A percentile compares a stretch with the other conserved stretches of the same genome.
phyloP scores from a whole-genome alignment of 2,113 vertebrate genomes.

The Colaptes auratus region DNA sequence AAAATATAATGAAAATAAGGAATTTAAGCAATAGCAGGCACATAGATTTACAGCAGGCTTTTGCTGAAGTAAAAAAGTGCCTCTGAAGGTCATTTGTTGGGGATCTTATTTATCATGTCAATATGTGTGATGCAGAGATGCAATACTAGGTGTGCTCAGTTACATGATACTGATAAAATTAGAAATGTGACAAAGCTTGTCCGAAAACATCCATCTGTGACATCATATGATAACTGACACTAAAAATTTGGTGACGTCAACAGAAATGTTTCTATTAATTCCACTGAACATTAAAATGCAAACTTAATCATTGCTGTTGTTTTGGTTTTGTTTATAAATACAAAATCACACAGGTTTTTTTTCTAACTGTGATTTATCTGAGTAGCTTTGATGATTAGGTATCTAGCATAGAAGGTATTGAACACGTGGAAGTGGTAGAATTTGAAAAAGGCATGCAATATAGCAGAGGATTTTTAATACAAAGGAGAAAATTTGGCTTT shows the following conservation, averaged over 20 bases:
- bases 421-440: background rate
- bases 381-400: background rate
- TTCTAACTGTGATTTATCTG: background rate
- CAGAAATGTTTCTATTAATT: background rate
- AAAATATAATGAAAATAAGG: background rate
- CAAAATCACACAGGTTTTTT: background rate
- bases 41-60: background rate
- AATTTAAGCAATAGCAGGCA: background rate
- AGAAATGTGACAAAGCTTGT: background rate
- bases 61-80: background rate
- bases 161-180: background rate
- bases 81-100: background rate
- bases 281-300: background rate
- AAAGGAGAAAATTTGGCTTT: background rate
- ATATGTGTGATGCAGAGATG: background rate
- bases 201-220: background rate
- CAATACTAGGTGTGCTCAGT: background rate
- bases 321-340: background rate
- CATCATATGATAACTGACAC: background rate
- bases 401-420: background rate
- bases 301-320: background rate
- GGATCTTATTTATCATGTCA: background rate
- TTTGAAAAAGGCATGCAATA: background rate
- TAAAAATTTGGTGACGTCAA: background rate
- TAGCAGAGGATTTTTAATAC: background rate